Percentiles rank a stretch among this genome's conserved stretches.
Evolutionary conservation across 2,797 vertebrate species (phyloP).

Genomic region (Myripristis murdjan): DNA sequence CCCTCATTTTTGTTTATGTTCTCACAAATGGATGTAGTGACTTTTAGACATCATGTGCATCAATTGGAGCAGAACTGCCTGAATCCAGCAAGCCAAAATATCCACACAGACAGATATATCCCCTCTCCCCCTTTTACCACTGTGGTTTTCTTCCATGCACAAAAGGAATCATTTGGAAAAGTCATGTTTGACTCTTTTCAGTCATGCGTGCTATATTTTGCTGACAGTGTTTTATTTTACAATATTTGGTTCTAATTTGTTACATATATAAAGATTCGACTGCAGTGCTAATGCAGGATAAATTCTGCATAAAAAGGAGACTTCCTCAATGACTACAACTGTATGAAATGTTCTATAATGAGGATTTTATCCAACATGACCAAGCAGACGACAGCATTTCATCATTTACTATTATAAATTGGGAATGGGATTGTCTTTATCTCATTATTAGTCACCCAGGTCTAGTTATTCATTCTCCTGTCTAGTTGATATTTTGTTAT

Average conservation of each 20-base stretch:
- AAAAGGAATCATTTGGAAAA: no score
- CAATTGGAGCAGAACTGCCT: slow-evolving; percentile 6
- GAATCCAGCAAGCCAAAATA: slow-evolving; percentile 8
- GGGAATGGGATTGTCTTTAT: slow-evolving; percentile 10
- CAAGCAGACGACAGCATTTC: neutral
- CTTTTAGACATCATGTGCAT: slow-evolving; percentile 24
- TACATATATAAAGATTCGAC: no score
- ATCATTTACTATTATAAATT: neutral
- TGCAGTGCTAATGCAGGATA: no score
- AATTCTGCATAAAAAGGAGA: no score
- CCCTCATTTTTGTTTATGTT: slow-evolving; percentile 6
- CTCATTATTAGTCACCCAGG: slow-evolving; percentile 23
- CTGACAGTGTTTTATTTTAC: no score
- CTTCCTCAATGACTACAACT: no score
- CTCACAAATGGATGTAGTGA: slow-evolving; percentile 9
- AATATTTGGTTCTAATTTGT: no score
- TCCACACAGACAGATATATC: no score
- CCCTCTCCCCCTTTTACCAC: neutral
- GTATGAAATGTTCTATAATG: neutral
- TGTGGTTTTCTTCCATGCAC: neutral
- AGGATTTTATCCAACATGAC: neutral
- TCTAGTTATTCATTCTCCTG: slow-evolving; percentile 30
- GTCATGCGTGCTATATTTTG: no score
- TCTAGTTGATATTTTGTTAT: slow-evolving; percentile 36
- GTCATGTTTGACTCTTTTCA: no score